Percentiles rank a stretch among this genome's conserved stretches.
Conservation (phyloP, 2,797 vertebrate genomes). For the Sebastes ruberrimus region DNA sequence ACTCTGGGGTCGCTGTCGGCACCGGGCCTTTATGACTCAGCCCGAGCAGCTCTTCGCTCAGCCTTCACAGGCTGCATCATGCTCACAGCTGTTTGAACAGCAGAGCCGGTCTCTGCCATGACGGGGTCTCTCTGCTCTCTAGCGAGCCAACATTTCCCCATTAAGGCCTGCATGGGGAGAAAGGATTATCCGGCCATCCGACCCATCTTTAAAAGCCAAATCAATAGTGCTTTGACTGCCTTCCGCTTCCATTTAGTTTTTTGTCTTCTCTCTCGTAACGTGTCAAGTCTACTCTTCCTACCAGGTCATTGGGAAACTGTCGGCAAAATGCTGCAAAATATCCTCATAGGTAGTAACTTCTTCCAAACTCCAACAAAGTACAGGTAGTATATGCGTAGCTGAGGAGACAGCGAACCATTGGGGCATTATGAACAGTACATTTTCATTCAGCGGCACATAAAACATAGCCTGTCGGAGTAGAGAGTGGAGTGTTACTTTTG, state of each 20-base stretch:
- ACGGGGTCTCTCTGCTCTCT: slow-evolving; percentile 27
- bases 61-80: slow-evolving; percentile 21
- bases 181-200: slow-evolving; percentile 45
- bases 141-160: slow-evolving; percentile 50
- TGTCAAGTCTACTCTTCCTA: background rate
- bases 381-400: background rate
- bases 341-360: background rate
- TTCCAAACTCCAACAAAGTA: background rate
- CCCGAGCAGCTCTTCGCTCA: slow-evolving; percentile 25
- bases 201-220: slow-evolving; percentile 52
- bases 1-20: slow-evolving; percentile 24
- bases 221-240: slow-evolving; percentile 53
- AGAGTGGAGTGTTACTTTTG: background rate
- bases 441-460: background rate
- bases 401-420: background rate
- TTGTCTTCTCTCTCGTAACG: background rate
- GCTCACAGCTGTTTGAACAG: slow-evolving; percentile 51
- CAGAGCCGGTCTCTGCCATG: slow-evolving; percentile 6
- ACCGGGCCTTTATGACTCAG: slow-evolving; percentile 51
- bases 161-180: slow-evolving; percentile 37
- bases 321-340: background rate
- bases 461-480: background rate
- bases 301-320: background rate
- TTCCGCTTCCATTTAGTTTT: slow-evolving; percentile 22
- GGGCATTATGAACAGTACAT: background rate